These are phyloP conservation scores for Trilocha varians DNA, from an alignment of 2,888 invertebrate species.

Conservation along the genomic window DNA sequence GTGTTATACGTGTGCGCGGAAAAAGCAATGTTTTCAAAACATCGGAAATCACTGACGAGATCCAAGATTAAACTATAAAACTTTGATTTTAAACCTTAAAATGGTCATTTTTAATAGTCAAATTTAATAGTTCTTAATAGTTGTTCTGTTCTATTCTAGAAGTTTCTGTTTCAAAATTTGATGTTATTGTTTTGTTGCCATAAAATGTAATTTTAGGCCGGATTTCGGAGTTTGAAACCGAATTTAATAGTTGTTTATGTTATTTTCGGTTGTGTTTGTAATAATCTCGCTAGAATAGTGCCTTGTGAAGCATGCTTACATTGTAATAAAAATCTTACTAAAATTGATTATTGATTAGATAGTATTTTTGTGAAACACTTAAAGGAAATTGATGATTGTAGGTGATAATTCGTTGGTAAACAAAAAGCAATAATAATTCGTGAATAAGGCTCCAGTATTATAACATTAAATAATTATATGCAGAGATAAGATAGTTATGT, in stretches of 20 bases:
- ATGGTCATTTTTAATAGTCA: too few species aligned
- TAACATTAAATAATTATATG: slow-evolving; percentile 28
- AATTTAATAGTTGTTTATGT: slow-evolving; percentile 62
- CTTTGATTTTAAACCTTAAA: too few species aligned
- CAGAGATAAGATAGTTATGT: slow-evolving; percentile 29
- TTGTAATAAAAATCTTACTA: slow-evolving; percentile 39
- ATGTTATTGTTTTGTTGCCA: slow-evolving; percentile 50
- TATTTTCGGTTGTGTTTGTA: slow-evolving; percentile 41
- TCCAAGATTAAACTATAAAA: too few species aligned
- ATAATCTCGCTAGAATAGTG: slow-evolving; percentile 69
- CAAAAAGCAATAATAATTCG: slow-evolving; percentile 59
- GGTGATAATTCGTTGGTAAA: slow-evolving; percentile 29
- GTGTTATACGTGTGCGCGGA: too few species aligned
- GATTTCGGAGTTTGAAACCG: slow-evolving; percentile 62
- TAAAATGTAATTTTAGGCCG: slow-evolving; percentile 60
- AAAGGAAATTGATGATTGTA: slow-evolving; percentile 30
- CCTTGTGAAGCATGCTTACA: slow-evolving; percentile 71
- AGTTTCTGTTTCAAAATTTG: slow-evolving; percentile 34
- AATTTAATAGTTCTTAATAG: too few species aligned
- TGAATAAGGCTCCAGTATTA: slow-evolving; percentile 53
- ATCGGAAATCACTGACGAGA: too few species aligned
- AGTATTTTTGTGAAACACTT: slow-evolving; percentile 58
- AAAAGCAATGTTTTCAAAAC: too few species aligned
- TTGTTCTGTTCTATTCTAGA: too few species aligned
- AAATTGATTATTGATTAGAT: slow-evolving; percentile 37